Percentiles rank a stretch among this genome's conserved stretches.
Conservation (phyloP, 2,888 invertebrate species). For the Drosophila mayaguana region DNA sequence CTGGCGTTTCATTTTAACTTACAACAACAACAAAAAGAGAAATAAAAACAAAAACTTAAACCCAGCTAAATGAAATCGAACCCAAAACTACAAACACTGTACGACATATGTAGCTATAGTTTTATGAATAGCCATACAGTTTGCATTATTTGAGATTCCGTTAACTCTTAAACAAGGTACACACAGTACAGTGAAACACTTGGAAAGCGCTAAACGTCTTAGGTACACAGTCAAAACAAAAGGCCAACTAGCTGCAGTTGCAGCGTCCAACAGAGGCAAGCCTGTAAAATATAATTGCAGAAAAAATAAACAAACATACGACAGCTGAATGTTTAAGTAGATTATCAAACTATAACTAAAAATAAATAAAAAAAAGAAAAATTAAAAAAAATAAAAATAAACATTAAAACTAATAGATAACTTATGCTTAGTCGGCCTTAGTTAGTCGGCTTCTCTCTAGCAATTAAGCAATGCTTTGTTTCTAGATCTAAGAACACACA, state of each 20-base stretch:
- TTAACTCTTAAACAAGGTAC: conserved; percentile 60
- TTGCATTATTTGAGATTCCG: conserved; percentile 58
- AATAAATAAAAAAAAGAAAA: not conserved
- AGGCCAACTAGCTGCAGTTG: conserved; percentile 41
- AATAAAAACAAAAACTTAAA: conserved; percentile 18
- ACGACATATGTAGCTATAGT: conserved; percentile 64
- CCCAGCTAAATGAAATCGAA: conserved; percentile 16
- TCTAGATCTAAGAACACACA: conserved; percentile 41
- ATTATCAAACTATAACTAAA: conserved; percentile 32
- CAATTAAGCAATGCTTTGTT: conserved; percentile 66
- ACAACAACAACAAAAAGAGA: conserved; percentile 36
- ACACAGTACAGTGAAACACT: conserved; percentile 64
- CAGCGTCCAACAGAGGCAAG: conserved; percentile 60
- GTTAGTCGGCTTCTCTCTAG: conserved; percentile 32
- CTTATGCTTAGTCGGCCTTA: conserved; percentile 23
- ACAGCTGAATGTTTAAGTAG: conserved; percentile 38
- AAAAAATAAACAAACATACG: conserved; percentile 15
- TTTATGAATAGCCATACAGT: conserved; percentile 60
- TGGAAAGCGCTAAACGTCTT: conserved; percentile 80
- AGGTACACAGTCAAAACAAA: conserved; percentile 57
- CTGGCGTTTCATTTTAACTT: conserved; percentile 80
- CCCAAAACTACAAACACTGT: conserved; percentile 39
- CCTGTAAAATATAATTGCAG: conserved; percentile 62
- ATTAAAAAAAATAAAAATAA: conserved; percentile 7
- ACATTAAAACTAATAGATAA: conserved; percentile 20